phyloP scores from a whole-genome alignment of 2,113 vertebrate species.

The Ibidorhyncha struthersii region DNA sequence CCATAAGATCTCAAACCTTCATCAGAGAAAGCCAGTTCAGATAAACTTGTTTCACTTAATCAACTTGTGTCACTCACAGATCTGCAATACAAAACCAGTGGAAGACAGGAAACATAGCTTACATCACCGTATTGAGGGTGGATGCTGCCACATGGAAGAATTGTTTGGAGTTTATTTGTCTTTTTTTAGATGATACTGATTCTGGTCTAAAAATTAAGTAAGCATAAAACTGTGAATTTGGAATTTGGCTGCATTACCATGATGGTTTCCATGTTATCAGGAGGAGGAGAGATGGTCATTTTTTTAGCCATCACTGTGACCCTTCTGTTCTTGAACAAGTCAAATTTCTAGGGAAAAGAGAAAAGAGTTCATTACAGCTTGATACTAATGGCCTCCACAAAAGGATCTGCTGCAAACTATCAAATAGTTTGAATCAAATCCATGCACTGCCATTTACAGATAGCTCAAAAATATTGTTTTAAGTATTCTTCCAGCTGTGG shows the following conservation, averaged over 20 bases:
- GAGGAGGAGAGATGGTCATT: accelerated
- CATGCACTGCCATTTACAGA: neutral
- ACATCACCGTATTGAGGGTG: neutral
- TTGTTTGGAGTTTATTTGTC: neutral
- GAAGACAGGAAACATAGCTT: neutral
- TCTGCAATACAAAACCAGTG: neutral
- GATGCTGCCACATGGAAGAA: neutral
- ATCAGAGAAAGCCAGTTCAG: neutral
- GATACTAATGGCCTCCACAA: neutral
- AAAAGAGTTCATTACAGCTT: neutral
- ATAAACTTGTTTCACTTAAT: neutral
- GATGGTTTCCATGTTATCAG: neutral
- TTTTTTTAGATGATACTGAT: neutral
- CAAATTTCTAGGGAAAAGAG: neutral
- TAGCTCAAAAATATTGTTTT: neutral
- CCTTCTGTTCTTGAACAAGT: neutral
- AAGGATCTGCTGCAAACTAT: neutral
- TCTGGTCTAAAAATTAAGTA: neutral
- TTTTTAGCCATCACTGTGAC: neutral
- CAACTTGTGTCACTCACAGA: accelerated
- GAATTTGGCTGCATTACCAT: neutral
- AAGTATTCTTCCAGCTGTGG: neutral
- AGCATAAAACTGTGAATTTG: neutral
- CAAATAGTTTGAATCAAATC: neutral
- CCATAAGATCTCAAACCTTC: neutral